Conservation (phyloP, 2,797 vertebrate species). For the Pempheris klunzingeri region DNA sequence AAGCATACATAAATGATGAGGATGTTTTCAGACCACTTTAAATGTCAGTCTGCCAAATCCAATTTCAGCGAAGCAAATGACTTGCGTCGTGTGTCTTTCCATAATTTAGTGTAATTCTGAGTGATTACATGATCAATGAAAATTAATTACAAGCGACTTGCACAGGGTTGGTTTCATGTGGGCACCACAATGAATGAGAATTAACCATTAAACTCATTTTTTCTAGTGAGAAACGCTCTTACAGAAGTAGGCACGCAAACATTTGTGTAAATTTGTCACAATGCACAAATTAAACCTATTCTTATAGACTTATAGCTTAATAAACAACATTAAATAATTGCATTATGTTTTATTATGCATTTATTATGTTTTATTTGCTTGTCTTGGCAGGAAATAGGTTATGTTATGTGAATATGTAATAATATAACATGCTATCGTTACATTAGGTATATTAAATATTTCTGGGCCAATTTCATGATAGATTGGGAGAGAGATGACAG, state of each 20-base stretch:
- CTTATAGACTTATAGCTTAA: neutral
- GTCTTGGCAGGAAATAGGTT: neutral
- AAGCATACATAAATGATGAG: constrained; percentile 20
- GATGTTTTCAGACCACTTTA: constrained; percentile 34
- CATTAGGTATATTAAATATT: neutral
- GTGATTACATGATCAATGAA: constrained; percentile 52
- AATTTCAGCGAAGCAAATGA: constrained; percentile 55
- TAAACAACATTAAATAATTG: neutral
- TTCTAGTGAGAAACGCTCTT: neutral
- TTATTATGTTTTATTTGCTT: no score
- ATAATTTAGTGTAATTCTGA: constrained; percentile 59
- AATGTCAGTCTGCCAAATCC: constrained; percentile 53
- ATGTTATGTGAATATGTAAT: no score
- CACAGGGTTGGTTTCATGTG: constrained; percentile 26
- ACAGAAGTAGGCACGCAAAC: neutral
- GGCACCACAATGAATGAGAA: constrained; percentile 5
- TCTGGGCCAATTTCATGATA: neutral
- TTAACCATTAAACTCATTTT: neutral
- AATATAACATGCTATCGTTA: no score
- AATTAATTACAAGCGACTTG: constrained; percentile 57
- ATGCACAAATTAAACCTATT: constrained; percentile 1
- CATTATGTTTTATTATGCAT: no score
- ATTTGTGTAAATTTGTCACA: neutral
- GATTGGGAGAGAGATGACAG: neutral
- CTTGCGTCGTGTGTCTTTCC: constrained; percentile 37